Conservation (phyloP, 2,888 invertebrate genomes). For the Thymelicus acteon region DNA sequence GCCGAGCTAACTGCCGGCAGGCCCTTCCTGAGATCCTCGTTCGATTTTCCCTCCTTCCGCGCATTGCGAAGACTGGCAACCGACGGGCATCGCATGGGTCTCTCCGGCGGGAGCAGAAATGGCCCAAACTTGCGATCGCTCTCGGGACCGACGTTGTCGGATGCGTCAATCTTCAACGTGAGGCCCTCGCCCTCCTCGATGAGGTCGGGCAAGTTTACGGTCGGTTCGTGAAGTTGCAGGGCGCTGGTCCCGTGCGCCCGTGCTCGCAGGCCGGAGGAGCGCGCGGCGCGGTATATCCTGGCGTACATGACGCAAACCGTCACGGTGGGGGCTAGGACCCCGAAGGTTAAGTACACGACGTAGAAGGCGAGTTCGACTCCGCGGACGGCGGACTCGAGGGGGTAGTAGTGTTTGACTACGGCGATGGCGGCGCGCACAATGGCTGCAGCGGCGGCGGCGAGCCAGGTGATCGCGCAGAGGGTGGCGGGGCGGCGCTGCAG, state of each 20-base stretch:
- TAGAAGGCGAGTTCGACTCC: conserved; percentile 70
- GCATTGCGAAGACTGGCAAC: conserved; percentile 74
- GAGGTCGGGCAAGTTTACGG: conserved; percentile 70
- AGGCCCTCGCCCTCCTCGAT: conserved; percentile 75
- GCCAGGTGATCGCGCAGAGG: conserved; percentile 83
- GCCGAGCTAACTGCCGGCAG: conserved; percentile 81
- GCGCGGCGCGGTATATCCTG: conserved; percentile 90
- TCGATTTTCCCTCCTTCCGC: conserved; percentile 73
- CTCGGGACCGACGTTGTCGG: conserved; percentile 58
- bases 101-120: conserved; percentile 75
- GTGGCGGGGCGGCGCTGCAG: conserved; percentile 74
- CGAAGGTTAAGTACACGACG: conserved; percentile 69
- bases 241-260: conserved; percentile 79
- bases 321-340: conserved; percentile 78
- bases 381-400: conserved; percentile 59
- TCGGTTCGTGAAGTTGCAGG: conserved; percentile 79
- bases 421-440: conserved; percentile 66
- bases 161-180: conserved; percentile 73
- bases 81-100: conserved; percentile 75
- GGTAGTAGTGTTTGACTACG: conserved; percentile 63
- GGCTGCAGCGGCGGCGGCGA: conserved; percentile 74
- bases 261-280: conserved; percentile 86
- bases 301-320: conserved; percentile 90
- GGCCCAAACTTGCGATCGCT: conserved; percentile 73
- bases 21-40: conserved; percentile 68